Evolutionary conservation across 37 sponge, comb jelly and placozoan species (phyloP).

Genomic region (Geodia barretti): DNA sequence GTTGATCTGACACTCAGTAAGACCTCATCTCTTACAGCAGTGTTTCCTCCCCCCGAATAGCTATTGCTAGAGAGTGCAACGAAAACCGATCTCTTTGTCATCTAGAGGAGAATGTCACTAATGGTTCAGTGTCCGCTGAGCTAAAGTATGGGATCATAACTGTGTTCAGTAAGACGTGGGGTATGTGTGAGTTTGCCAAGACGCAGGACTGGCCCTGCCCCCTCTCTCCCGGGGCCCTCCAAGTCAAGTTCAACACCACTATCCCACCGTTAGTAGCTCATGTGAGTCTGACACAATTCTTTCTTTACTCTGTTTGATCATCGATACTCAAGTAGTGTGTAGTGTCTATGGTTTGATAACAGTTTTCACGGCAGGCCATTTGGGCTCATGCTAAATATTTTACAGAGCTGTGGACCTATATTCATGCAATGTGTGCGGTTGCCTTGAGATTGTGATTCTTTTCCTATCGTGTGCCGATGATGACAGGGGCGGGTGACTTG

Average conservation of each 20-base stretch:
- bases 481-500: constrained; percentile 6
- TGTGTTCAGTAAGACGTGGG: constrained; percentile 8
- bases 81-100: no score
- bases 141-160: constrained; percentile 18
- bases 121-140: constrained; percentile 1
- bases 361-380: no score
- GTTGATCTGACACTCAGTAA: constrained; percentile 31
- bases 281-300: no score
- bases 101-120: constrained; percentile 18
- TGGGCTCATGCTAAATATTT: no score
- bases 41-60: neutral
- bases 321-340: no score
- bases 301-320: no score
- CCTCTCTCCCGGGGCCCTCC: neutral
- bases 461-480: no score
- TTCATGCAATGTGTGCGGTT: no score
- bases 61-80: no score
- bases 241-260: neutral
- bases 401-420: no score
- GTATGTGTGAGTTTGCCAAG: constrained; percentile 30
- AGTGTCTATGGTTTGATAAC: no score
- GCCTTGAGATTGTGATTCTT: no score
- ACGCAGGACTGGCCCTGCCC: constrained; percentile 31
- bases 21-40: neutral
- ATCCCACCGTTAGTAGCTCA: neutral